Evolutionary conservation across 2,797 vertebrate genomes (phyloP).

Genomic region (Menidia menidia): DNA sequence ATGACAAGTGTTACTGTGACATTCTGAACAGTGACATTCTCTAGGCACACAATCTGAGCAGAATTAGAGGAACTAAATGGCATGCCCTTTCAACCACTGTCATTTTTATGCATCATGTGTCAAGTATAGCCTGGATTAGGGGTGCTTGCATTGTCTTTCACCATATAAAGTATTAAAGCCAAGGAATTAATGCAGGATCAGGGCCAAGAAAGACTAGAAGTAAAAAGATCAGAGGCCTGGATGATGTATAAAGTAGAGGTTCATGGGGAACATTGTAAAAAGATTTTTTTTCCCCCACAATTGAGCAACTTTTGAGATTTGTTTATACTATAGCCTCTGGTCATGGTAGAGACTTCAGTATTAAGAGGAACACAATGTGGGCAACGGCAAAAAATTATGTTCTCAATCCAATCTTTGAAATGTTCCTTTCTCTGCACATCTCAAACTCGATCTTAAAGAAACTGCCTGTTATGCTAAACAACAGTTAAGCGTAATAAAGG

Average conservation of each 20-base stretch:
- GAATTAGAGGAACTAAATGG: slow-evolving; percentile 56
- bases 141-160: slow-evolving; percentile 28
- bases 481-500: background rate
- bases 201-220: background rate
- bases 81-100: slow-evolving; percentile 56
- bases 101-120: slow-evolving; percentile 54
- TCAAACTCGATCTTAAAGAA: background rate
- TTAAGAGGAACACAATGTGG: background rate
- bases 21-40: slow-evolving; percentile 41
- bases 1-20: slow-evolving; percentile 24
- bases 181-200: slow-evolving; percentile 6
- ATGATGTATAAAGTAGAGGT: background rate
- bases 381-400: background rate
- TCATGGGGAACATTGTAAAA: no score
- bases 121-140: slow-evolving; percentile 17
- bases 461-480: background rate
- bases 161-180: slow-evolving; percentile 24
- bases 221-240: slow-evolving; percentile 1
- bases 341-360: slow-evolving; percentile 19
- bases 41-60: slow-evolving; percentile 36
- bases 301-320: slow-evolving; percentile 9
- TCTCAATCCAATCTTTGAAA: background rate
- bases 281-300: background rate
- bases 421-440: background rate
- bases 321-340: slow-evolving; percentile 1